phyloP scores from a whole-genome alignment of 1,140 invertebrate genomes.

The Aphelenchoides avenae region DNA sequence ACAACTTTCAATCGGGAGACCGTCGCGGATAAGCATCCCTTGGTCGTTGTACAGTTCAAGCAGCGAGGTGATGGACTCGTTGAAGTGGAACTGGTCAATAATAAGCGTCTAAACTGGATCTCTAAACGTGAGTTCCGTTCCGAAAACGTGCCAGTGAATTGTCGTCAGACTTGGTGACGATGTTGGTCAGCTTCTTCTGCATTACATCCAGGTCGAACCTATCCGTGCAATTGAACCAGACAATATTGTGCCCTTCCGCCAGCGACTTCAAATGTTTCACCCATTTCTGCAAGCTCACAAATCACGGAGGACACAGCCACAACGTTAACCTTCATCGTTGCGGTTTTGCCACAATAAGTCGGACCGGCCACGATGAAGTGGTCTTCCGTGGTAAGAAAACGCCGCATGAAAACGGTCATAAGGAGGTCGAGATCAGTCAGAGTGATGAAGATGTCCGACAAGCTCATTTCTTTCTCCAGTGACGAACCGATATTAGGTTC shows the following conservation, averaged over 20 bases:
- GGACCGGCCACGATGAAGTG: conserved; percentile 28
- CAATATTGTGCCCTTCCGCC: conserved; percentile 21
- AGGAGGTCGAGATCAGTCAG: conserved; percentile 24
- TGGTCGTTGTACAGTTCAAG: conserved; percentile 33
- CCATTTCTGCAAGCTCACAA: conserved; percentile 24
- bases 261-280: conserved; percentile 6
- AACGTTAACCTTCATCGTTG: conserved; percentile 11
- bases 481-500: conserved; percentile 4
- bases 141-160: not conserved
- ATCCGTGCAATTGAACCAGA: conserved; percentile 23
- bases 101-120: conserved; percentile 26
- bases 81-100: conserved; percentile 28
- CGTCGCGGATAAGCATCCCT: conserved; percentile 3
- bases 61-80: conserved; percentile 12
- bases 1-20: not conserved
- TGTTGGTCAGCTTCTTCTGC: conserved; percentile 19
- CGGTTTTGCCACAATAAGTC: conserved; percentile 20
- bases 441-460: conserved; percentile 30
- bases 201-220: conserved; percentile 27
- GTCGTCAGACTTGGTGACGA: conserved; percentile 5
- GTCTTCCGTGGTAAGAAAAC: conserved; percentile 6
- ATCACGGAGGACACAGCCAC: too few species aligned
- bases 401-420: conserved; percentile 1
- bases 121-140: conserved; percentile 11
- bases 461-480: conserved; percentile 21